Base-by-base conservation (phyloP, 2,797 vertebrate genomes). In the Natrix natrix region DNA sequence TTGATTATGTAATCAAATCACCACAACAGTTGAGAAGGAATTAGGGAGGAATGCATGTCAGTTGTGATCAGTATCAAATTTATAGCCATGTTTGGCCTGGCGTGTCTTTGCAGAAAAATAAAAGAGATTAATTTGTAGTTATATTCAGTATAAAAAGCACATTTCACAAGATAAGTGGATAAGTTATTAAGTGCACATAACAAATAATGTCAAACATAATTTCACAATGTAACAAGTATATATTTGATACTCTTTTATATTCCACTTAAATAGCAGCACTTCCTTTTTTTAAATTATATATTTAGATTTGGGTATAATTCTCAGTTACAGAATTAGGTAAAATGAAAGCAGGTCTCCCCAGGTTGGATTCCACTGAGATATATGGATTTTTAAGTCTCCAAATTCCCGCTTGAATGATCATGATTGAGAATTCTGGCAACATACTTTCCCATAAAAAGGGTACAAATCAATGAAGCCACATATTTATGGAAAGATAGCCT, bases 1-100 rank as follows among this genome's bases (percentile, higher is more conserved):
- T 94, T 32, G 6, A 48, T 86, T 97, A 92, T 92, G 43, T 93
- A 96, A 95, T 88, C 54, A 93, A 60, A 88, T 6, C 89, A 91
- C 26, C 2, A 78, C 8, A 12, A 61, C 24, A 59, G 92, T 69
- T 91, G 28, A 11, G 61, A 95, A 94, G 16, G 12, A 94, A 1
- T n/a, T 91, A 43, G 32, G 12, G 60, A 88, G 92, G 37, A 0
- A 91, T 89, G 37, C 1, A 56, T 93, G 93, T 95, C 90, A 91
- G 37, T 92, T 95, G 88, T 95, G 69, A 95, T 60, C 56, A 93
- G 89, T 90, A 55, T 88, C 17, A 89, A 13, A 94, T 92, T 95
- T 96, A 69, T 69, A 92, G 89, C 17, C 24, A 11, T 92, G 83
- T 54, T 90, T 55, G 66, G 8, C 14, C 24, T 26, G 28, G 69